A percentile compares a stretch with the other conserved stretches of the same genome.
Conservation (phyloP, 1,140 invertebrate genomes). For the Ceratosolen fusciceps region DNA sequence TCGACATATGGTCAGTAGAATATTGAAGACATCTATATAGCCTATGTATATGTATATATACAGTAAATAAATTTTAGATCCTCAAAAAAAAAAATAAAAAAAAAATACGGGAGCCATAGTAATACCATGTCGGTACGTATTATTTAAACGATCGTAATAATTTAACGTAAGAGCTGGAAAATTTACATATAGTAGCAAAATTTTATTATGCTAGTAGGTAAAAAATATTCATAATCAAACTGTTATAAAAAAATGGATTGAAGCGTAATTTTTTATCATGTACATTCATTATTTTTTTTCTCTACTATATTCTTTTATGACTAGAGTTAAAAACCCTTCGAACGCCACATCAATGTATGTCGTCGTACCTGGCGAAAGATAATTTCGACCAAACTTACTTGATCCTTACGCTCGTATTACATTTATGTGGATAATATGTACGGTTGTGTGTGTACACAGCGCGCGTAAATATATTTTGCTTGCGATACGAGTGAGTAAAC, state of each 20-base stretch:
- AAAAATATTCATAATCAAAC: constrained; percentile 17
- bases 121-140: constrained; percentile 7
- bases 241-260: constrained; percentile 1
- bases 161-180: background rate
- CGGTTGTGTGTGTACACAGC: background rate
- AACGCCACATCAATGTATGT: constrained; percentile 32
- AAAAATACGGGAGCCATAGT: background rate
- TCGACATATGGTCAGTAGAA: constrained; percentile 31
- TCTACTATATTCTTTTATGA: constrained; percentile 54
- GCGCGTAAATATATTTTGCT: too few species aligned
- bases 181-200: background rate
- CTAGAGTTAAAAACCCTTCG: constrained; percentile 58
- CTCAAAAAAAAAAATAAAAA: background rate
- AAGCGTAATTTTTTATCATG: background rate
- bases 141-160: constrained; percentile 7
- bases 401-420: constrained; percentile 34
- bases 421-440: background rate
- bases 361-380: background rate
- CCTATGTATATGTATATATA: constrained; percentile 34
- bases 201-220: background rate
- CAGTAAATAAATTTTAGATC: background rate
- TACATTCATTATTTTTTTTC: constrained; percentile 14
- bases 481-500: too few species aligned
- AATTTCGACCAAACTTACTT: constrained; percentile 48
- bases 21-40: background rate